Evolutionary conservation across 53 echinoderm and acorn worm genomes (phyloP).

Genomic region (Luidia sarsii): DNA sequence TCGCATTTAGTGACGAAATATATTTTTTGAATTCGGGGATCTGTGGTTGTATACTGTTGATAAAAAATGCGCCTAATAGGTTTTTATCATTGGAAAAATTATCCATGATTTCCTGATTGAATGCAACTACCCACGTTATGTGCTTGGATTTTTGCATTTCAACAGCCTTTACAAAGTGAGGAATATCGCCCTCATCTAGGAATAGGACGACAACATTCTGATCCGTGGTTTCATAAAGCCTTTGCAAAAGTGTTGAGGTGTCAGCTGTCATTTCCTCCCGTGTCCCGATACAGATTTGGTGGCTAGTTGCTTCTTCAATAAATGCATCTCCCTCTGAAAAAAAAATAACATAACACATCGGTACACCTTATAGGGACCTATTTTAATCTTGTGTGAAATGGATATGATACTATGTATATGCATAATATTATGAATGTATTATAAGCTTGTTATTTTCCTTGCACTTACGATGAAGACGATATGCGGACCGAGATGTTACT

Average conservation of each 20-base stretch:
- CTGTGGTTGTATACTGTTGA: slow-evolving; percentile 1
- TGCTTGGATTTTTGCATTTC: not conserved
- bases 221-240: slow-evolving; percentile 18
- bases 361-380: not conserved
- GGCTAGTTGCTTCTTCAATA: not conserved
- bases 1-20: slow-evolving; percentile 35
- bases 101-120: not conserved
- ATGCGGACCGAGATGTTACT: not conserved
- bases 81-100: not conserved
- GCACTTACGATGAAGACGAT: slow-evolving; percentile 14
- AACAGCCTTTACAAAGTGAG: not conserved
- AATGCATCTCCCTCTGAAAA: slow-evolving; percentile 38
- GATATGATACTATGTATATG: not conserved
- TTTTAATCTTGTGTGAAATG: not conserved
- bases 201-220: slow-evolving; percentile 62
- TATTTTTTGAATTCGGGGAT: slow-evolving; percentile 53
- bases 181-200: slow-evolving; percentile 20
- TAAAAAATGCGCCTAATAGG: slow-evolving; percentile 48
- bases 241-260: slow-evolving; percentile 38
- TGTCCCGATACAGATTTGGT: slow-evolving; percentile 37
- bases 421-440: not conserved
- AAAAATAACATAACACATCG: not conserved
- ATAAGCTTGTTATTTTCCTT: not conserved
- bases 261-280: not conserved
- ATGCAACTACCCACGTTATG: slow-evolving; percentile 12